Evolutionary conservation across 1,140 invertebrate genomes (phyloP), one percentile per base, ranked within the genome.

Genomic region (Papilio polytes): DNA sequence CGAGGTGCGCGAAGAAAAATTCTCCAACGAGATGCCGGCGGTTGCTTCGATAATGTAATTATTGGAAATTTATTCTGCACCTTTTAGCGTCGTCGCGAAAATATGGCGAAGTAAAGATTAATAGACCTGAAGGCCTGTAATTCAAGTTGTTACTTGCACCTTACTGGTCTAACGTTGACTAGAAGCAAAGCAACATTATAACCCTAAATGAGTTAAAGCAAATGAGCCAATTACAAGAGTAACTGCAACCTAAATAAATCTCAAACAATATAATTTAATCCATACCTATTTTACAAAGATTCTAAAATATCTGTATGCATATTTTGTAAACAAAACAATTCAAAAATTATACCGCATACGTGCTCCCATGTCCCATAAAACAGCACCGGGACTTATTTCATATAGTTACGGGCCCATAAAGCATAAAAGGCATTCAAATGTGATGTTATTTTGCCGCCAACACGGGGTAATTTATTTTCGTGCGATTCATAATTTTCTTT

Each of bases 401-500:
- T 93, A 92, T 94, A 94, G 91, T 94, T 94, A 94, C 91, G 90
- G 88, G 83, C 85, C 90, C 91, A 94, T 95, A 95, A 95, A 95
- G 90, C 92, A 95, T 94, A 95, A 94, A 94, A 93, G 91, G 94
- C 92, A 95, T 95, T 95, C 92, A 95, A 94, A 94, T 94, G 94
- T 92, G 94, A 95, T 95, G 94, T 95, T 95, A 95, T 95, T 95
- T 95, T 93, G 92, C 94, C 92, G 93, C 94, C 92, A 93, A 95
- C 92, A 91, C 90, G 84, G 89, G 88, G 91, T 94, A 95, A 95
- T 95, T 95, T 95, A 95, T 95, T 94, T 94, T 87, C 87, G 90
- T 89, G 94, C 92, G 90, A 94, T 95, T 95, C 94, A 95, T 95
- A 95, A 95, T 95, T 95, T 95, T 95, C 92, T 94, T 95, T 95